A percentile compares a stretch with the other conserved stretches of the same genome.
Conservation (phyloP, 2,113 vertebrate species). For the Hyperopisus bebe region DNA sequence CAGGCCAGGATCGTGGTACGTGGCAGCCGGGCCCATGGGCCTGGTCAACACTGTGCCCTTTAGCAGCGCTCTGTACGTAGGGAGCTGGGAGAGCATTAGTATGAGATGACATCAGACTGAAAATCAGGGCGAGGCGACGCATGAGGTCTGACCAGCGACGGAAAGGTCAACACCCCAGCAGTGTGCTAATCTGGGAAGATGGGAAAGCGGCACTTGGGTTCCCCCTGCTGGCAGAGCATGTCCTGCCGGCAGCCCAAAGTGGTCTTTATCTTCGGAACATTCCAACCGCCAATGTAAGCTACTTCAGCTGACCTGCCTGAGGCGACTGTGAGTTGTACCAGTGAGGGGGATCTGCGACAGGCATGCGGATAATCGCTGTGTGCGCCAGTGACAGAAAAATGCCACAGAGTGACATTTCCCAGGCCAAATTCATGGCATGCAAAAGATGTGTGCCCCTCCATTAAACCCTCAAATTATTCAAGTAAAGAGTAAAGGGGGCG, state of each 20-base stretch:
- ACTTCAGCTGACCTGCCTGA: neutral
- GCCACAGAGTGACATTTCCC: neutral
- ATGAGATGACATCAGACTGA: neutral
- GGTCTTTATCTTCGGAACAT: neutral
- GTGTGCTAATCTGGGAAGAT: neutral
- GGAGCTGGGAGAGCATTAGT: neutral
- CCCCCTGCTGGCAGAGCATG: neutral
- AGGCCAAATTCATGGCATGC: constrained; percentile 27
- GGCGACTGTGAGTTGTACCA: neutral
- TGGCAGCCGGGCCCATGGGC: neutral
- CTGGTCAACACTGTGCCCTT: neutral
- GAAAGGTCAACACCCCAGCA: neutral
- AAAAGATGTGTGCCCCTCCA: constrained; percentile 22
- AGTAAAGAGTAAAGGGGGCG: constrained; percentile 12
- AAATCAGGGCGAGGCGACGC: neutral
- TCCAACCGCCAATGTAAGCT: neutral
- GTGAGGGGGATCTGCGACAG: neutral
- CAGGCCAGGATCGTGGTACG: neutral
- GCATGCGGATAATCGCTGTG: neutral
- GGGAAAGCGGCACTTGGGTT: neutral
- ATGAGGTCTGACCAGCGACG: neutral
- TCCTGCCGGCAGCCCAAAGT: neutral
- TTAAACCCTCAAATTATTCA: constrained; percentile 13
- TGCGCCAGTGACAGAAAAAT: neutral
- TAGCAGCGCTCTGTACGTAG: neutral